phyloP scores from a whole-genome alignment of 2,797 vertebrate genomes.

The Oreochromis grahami region DNA sequence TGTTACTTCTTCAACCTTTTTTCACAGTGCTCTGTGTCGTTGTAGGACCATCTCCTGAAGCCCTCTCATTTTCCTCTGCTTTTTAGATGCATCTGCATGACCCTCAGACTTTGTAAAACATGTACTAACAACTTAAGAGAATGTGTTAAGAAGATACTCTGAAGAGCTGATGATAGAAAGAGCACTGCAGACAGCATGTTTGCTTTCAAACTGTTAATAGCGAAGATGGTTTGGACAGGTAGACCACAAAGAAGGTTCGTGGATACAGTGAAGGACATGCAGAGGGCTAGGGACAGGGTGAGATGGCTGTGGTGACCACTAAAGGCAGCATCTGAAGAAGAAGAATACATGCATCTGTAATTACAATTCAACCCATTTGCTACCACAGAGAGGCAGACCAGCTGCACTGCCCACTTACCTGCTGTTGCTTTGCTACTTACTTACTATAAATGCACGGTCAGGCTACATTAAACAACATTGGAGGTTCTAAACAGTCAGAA shows the following conservation, averaged over 20 bases:
- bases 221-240: background rate
- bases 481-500: background rate
- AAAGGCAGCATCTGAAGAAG: background rate
- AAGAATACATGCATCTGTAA: background rate
- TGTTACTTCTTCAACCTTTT: background rate
- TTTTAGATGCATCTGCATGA: background rate
- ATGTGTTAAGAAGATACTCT: background rate
- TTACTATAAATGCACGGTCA: background rate
- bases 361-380: background rate
- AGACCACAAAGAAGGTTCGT: background rate
- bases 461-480: background rate
- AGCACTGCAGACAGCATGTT: background rate
- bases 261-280: background rate
- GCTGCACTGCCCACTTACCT: background rate
- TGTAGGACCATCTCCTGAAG: background rate
- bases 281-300: background rate
- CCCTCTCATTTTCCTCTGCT: background rate
- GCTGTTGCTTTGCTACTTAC: background rate
- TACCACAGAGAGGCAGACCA: background rate
- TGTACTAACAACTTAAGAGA: background rate
- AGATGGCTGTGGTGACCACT: background rate
- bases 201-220: background rate
- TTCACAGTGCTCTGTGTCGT: background rate
- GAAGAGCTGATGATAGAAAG: background rate
- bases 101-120: background rate